Evolutionary conservation across 2,113 vertebrate species (phyloP).

Genomic region (Phaethon lepturus): DNA sequence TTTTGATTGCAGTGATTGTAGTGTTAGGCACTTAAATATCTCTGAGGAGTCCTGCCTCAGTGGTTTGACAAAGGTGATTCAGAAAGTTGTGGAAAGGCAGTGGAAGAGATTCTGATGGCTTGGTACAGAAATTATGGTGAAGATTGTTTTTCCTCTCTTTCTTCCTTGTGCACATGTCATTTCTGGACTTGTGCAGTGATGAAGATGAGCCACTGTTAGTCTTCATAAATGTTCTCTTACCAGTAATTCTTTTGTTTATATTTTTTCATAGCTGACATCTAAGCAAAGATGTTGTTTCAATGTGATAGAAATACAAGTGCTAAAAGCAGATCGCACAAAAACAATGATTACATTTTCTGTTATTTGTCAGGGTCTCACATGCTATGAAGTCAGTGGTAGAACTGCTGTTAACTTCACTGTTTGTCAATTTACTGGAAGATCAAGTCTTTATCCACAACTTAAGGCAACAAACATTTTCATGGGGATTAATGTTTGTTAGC

Average conservation of each 20-base stretch:
- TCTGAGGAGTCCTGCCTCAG: not conserved
- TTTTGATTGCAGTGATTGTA: not conserved
- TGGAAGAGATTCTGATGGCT: not conserved
- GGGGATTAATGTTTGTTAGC: not conserved
- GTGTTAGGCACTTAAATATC: not conserved
- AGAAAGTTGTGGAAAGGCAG: not conserved
- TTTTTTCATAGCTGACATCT: not conserved
- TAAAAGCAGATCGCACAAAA: not conserved
- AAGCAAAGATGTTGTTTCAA: not conserved
- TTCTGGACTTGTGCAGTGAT: not conserved
- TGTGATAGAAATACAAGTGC: not conserved
- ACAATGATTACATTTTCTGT: not conserved
- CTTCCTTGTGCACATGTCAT: not conserved
- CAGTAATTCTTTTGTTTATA: not conserved
- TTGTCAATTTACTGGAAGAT: not conserved
- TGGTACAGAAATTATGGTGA: not conserved
- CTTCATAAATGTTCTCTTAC: not conserved
- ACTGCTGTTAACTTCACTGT: not conserved
- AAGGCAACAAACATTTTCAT: not conserved
- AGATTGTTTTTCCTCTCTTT: not conserved
- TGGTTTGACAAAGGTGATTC: not conserved
- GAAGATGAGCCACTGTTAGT: not conserved
- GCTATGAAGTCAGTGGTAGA: not conserved
- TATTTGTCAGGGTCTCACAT: not conserved
- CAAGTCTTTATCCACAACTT: not conserved